Evolutionary conservation across 2,888 invertebrate genomes (phyloP), one percentile per base, ranked within the genome.

Genomic region (Nemapogon koenigi): DNA sequence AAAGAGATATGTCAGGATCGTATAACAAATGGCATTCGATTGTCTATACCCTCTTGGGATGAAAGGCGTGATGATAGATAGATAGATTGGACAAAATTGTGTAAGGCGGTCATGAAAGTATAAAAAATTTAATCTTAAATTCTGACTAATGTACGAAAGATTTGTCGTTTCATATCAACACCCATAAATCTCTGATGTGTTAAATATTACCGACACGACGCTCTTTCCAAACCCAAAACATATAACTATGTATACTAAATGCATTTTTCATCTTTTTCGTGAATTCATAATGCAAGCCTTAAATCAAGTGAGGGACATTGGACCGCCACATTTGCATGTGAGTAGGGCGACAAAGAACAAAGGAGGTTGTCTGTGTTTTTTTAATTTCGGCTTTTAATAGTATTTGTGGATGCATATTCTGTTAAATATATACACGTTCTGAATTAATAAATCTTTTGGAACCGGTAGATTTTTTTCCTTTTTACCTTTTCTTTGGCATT

Each of bases 311-410:
- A 41, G 50, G 53, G 58, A 51, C 56, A 52, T 49, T 44, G 52
- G 51, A 48, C 33, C 28, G 27, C 28, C 31, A 16, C 57, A 75
- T 78, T 78, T 76, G 64, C 76, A 76, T 78, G 65, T 58, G 63
- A 64, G 59, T 61, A 59, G 63, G 65, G 71, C 69, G 73, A 73
- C 68, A 67, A 71, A 27, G 68, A 75, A 76, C 75, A 76, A 76
- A 72, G 70, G 66, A 48, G 45, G 42, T 27, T 27, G 35, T 40
- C 16, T 16, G 3, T 4, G 13, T 13, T 40, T 41, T 47, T 50
- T 47, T 39, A 38, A 39, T 41, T 40, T 40, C 30, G 30, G 38
- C 39, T 44, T 39, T 41, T 39, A 31, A 39, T 41, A 37, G 41
- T 10, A 6, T 22, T 22, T 22, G 8, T 22, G 22, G 22, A 10